phyloP scores from a whole-genome alignment of 2,888 invertebrate species.

The Villa cingulata region DNA sequence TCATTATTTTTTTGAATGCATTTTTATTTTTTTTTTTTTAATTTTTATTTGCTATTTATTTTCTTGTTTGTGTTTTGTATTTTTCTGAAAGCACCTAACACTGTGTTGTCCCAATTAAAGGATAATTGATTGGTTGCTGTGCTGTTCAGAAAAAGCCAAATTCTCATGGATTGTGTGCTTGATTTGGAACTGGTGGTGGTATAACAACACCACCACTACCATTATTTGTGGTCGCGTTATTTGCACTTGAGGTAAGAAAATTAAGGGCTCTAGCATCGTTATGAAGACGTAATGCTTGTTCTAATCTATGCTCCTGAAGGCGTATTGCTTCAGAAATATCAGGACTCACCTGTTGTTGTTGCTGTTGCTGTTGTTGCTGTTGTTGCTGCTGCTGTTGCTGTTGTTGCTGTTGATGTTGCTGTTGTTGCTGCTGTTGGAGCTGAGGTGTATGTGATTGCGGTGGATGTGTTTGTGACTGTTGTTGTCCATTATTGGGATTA shows the following conservation, averaged over 20 bases:
- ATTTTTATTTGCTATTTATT: slow-evolving; percentile 6
- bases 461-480: slow-evolving; percentile 8
- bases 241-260: slow-evolving; percentile 44
- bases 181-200: not conserved
- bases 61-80: not conserved
- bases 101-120: too few relatives aligned
- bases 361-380: slow-evolving; percentile 13
- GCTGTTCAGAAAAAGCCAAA: slow-evolving; percentile 56
- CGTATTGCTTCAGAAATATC: slow-evolving; percentile 58
- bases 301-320: slow-evolving; percentile 64
- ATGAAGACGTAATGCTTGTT: slow-evolving; percentile 69
- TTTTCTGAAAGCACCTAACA: too few relatives aligned
- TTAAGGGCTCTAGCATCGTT: slow-evolving; percentile 67
- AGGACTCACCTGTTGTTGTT: slow-evolving; percentile 44
- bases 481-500: slow-evolving; percentile 1
- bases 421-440: slow-evolving; percentile 36
- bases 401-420: slow-evolving; percentile 7
- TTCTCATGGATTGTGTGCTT: slow-evolving; percentile 50
- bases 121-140: too few relatives aligned
- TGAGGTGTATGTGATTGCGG: slow-evolving; percentile 47
- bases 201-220: too few relatives aligned
- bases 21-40: slow-evolving; percentile 4
- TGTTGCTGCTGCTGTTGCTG: slow-evolving; percentile 12
- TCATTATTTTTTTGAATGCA: too few relatives aligned
- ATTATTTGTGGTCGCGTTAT: slow-evolving; percentile 14